Percentiles rank a stretch among this genome's conserved stretches.
Evolutionary conservation across 2,888 invertebrate genomes (phyloP).

Genomic region (Xanthorhoe spadicearia): DNA sequence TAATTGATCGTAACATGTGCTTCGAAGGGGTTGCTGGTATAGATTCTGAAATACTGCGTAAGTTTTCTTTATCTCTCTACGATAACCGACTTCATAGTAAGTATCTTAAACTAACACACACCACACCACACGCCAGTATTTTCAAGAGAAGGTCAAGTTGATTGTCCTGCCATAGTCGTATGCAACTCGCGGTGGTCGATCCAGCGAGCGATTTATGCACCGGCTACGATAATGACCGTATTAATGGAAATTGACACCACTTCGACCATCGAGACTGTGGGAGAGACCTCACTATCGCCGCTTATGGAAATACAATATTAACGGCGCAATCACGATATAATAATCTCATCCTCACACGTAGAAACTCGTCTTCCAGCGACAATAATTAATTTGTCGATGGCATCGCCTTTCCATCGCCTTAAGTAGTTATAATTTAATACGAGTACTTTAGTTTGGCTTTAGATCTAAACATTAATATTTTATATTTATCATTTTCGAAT

Average conservation of each 20-base stretch:
- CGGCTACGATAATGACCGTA: slow-evolving; percentile 71
- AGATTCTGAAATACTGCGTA: no score
- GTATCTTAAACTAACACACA: not conserved
- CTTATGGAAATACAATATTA: slow-evolving; percentile 79
- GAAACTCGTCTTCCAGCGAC: slow-evolving; percentile 67
- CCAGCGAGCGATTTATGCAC: slow-evolving; percentile 74
- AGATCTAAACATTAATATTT: slow-evolving; percentile 45
- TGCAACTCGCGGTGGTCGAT: slow-evolving; percentile 62
- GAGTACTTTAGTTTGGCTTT: slow-evolving; percentile 43
- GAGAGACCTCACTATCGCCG: slow-evolving; percentile 57
- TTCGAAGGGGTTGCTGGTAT: no score
- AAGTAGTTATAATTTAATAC: slow-evolving; percentile 49
- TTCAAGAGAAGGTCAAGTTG: slow-evolving; percentile 17
- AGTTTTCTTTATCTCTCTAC: not conserved
- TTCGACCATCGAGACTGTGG: slow-evolving; percentile 49
- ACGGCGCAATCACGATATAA: slow-evolving; percentile 73
- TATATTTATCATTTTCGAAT: slow-evolving; percentile 43
- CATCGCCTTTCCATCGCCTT: slow-evolving; percentile 55
- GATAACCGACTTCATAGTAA: not conserved
- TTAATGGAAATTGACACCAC: slow-evolving; percentile 81
- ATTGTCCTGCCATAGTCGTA: slow-evolving; percentile 24
- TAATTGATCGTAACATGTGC: no score
- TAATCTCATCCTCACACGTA: slow-evolving; percentile 73
- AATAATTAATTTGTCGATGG: slow-evolving; percentile 65
- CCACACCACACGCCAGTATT: not conserved